Conservation (phyloP, 2,888 invertebrate species). For the Morinoia aosen region DNA sequence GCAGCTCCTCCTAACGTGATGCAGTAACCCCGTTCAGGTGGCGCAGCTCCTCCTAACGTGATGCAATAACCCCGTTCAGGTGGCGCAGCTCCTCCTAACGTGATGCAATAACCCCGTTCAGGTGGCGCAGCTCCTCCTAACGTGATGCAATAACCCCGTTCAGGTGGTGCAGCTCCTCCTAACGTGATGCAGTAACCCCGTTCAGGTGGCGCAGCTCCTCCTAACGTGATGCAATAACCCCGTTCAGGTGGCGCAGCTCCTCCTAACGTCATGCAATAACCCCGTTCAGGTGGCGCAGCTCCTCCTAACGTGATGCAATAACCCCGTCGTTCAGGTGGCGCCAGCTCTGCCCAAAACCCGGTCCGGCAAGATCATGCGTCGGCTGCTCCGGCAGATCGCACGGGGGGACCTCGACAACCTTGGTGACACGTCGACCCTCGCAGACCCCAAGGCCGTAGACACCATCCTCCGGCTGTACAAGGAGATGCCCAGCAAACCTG, state of each 20-base stretch:
- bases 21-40: too few species aligned
- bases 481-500: constrained; percentile 33
- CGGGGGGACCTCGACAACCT: constrained; percentile 67
- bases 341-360: constrained; percentile 73
- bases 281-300: neutral
- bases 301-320: neutral
- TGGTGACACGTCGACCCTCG: constrained; percentile 68
- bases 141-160: neutral
- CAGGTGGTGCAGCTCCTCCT: too few species aligned
- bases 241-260: too few species aligned
- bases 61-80: too few species aligned
- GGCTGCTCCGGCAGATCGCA: constrained; percentile 73
- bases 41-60: neutral
- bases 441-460: constrained; percentile 68
- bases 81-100: neutral
- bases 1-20: too few species aligned
- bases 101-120: neutral
- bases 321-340: neutral
- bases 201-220: too few species aligned
- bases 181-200: too few species aligned
- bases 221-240: too few species aligned
- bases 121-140: constrained; percentile 71
- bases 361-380: constrained; percentile 74
- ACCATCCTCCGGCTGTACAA: constrained; percentile 60
- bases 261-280: too few species aligned